Base-by-base conservation (phyloP, 2,888 invertebrate species). In the Dione vanillae region DNA sequence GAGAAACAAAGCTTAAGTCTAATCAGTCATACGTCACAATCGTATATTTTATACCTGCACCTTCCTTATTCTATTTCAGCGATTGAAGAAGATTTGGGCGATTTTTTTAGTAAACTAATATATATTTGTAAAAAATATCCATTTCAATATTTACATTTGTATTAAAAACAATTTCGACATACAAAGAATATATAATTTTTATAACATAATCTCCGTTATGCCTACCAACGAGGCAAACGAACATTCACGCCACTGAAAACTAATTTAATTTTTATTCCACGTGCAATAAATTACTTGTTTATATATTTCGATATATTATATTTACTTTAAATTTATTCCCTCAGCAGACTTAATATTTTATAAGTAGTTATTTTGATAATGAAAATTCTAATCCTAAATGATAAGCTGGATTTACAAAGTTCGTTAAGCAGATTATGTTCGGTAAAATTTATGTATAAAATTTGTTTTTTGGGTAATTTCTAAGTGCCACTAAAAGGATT, bases 231-330 rank as follows among this genome's bases (percentile, higher is more conserved):
- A 47, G 37, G 16, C 62, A 12, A 45, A 47, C 37, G 37, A 49
- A 64, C 49, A 64, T 45, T 41, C 37, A 14, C 35, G 59, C 59
- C 49, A 49, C 14, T 47, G 43, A 62, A 54, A 70, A 54, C 51
- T 61, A 66, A 66, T 7, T 16, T 43, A 40, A 61, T 70, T 66
- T 66, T 70, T 47, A 61, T 70, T 62, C 66, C 66, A 66, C 59
- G 58, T 65, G 40, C 59, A 52, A 20, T 16, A 37, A 59, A 59
- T 45, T 47, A 20, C 59, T n/a, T 61, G 49, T 64, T 19, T 12
- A 49, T 62, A 37, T n/a, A 12, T 49, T 64, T 64, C 14, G 11
- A n/a, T n/a, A n/a, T n/a, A 2, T 2, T 20, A 12, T 41, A 20
- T 20, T 12, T 11, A n/a, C n/a, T 2, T 14, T 45, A 0, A n/a